Conservation (phyloP, 2,113 vertebrate species). For the Marmota flaviventris region DNA sequence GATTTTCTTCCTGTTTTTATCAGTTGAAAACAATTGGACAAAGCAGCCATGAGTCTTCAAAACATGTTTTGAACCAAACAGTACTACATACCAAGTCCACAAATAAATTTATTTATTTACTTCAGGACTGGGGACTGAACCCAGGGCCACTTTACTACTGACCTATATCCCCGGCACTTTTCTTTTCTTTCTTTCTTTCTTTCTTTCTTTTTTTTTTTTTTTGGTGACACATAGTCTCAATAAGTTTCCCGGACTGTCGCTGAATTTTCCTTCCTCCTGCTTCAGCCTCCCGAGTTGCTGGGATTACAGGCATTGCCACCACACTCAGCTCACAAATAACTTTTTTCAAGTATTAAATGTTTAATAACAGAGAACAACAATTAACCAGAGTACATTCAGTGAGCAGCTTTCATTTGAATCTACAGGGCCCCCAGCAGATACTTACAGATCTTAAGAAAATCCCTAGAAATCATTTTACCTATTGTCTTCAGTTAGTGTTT, state of each 20-base stretch:
- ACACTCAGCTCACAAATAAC: neutral
- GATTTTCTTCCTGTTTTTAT: conserved; percentile 58
- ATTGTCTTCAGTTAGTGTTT: neutral
- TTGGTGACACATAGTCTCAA: neutral
- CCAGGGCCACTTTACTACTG: neutral
- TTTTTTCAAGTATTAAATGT: conserved; percentile 40
- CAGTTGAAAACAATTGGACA: conserved; percentile 31
- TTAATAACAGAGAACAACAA: conserved; percentile 23
- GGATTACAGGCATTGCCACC: neutral
- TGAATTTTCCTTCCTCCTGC: neutral
- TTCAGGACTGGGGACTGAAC: neutral
- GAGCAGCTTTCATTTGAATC: neutral
- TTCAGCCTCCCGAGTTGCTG: neutral
- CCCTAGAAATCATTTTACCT: neutral
- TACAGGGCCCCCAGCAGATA: neutral
- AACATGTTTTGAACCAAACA: conserved; percentile 3
- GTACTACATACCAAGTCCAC: neutral
- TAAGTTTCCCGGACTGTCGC: neutral
- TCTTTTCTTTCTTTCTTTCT: neutral
- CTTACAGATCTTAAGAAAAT: conserved; percentile 16
- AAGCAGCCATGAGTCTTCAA: conserved; percentile 8
- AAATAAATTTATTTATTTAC: neutral
- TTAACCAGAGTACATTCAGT: neutral
- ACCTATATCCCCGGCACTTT: no score
- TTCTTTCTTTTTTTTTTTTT: neutral